phyloP scores from a whole-genome alignment of 2,888 invertebrate species.

The Nemurella pictetii region DNA sequence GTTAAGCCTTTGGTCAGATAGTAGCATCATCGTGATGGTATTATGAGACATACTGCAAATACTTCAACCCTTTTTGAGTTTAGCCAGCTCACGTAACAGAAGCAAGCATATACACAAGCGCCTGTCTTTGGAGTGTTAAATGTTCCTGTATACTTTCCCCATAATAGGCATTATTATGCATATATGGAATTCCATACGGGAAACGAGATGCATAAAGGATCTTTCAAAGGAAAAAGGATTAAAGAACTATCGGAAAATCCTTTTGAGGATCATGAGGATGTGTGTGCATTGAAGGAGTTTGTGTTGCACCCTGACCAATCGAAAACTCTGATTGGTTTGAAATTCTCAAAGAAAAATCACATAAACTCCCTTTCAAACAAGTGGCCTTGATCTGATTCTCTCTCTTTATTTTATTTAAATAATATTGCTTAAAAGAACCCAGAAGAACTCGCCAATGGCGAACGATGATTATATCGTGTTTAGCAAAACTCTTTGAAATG shows the following conservation, averaged over 20 bases:
- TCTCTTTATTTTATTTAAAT: too few species aligned
- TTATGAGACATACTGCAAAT: neutral
- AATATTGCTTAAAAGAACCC: too few species aligned
- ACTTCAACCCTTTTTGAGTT: neutral
- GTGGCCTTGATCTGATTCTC: too few species aligned
- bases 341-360: too few species aligned
- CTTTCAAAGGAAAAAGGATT: neutral
- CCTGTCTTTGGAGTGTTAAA: neutral
- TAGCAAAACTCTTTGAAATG: too few species aligned
- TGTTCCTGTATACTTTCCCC: neutral
- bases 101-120: neutral
- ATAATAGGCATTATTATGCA: neutral
- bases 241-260: slow-evolving; percentile 2
- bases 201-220: neutral
- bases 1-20: neutral
- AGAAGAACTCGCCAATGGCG: too few species aligned
- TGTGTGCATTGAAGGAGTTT: too few species aligned
- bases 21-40: neutral
- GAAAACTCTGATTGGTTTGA: too few species aligned
- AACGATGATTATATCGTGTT: too few species aligned
- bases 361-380: too few species aligned
- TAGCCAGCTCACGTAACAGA: neutral
- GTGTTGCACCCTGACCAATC: too few species aligned
- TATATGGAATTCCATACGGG: neutral
- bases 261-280: neutral